Base-by-base conservation (phyloP, 1,140 invertebrate genomes). In the Atta colombica region DNA sequence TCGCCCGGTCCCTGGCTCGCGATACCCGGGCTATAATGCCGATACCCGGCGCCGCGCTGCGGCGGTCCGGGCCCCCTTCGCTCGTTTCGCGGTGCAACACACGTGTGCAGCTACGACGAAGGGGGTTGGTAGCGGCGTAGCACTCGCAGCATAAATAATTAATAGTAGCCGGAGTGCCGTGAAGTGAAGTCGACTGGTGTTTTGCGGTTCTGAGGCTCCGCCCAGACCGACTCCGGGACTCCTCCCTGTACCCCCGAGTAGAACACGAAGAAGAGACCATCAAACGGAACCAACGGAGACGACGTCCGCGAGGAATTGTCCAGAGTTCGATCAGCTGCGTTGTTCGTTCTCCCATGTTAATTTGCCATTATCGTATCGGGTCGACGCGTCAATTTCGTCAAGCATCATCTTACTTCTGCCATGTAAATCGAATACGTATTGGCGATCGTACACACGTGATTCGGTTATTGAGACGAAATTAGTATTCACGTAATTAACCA, bases 111-210 rank as follows among this genome's bases (percentile, higher is more conserved):
- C 68, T 49, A 55, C 89, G 86, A 75, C 61, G 80, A 31, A 39
- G 55, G 82, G 80, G 89, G 89, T 88, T 91, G 80, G 90, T 87
- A 90, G 89, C 87, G 77, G 87, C 81, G 88, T 93, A 94, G 94
- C 93, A 92, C 93, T 94, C 92, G 92, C 93, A 94, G 93, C 94
- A 95, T 95, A 95, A 95, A 95, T 95, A 95, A 95, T 95, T 95
- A 95, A 95, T 95, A 95, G 94, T 94, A 94, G 94, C 93, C 93
- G 89, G 91, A 93, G 92, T 92, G 93, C 91, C 93, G 92, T 92
- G 91, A 93, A 92, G 92, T 93, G 85, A 35, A 92, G 93, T 92
- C 93, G 93, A 92, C 93, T 93, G 92, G 91, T 94, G 93, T 95
- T 95, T 95, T 95, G 94, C 93, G 92, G 94, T 93, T 93, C 90